phyloP scores from a whole-genome alignment of 2,113 vertebrate genomes.

The Xenopus tropicalis region UCB_Xtro_10.0 CM004447.2:133938001-133938500 shows the following conservation, averaged over 20 bases:
- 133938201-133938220: background rate
- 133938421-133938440: too few species aligned
- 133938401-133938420: too few species aligned
- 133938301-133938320: too few species aligned
- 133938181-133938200: slow-evolving; percentile 11
- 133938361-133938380: too few species aligned
- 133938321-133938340: too few species aligned
- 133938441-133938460: too few species aligned
- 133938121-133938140: slow-evolving; percentile 27
- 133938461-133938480: too few species aligned
- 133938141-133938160: too few species aligned
- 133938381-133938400: too few species aligned
- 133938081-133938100: slow-evolving; percentile 37
- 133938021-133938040: slow-evolving; percentile 11
- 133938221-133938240: background rate
- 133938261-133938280: background rate
- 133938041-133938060: slow-evolving; percentile 19
- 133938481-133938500: too few species aligned
- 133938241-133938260: slow-evolving; percentile 4
- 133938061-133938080: slow-evolving; percentile 19
- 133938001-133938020: slow-evolving; percentile 16
- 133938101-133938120: slow-evolving; percentile 12
- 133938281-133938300: too few species aligned
- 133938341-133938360: too few species aligned
- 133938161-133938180: slow-evolving; percentile 11